Conservation (phyloP, 2,113 vertebrate species). For the Ivindomyrus marchei region DNA sequence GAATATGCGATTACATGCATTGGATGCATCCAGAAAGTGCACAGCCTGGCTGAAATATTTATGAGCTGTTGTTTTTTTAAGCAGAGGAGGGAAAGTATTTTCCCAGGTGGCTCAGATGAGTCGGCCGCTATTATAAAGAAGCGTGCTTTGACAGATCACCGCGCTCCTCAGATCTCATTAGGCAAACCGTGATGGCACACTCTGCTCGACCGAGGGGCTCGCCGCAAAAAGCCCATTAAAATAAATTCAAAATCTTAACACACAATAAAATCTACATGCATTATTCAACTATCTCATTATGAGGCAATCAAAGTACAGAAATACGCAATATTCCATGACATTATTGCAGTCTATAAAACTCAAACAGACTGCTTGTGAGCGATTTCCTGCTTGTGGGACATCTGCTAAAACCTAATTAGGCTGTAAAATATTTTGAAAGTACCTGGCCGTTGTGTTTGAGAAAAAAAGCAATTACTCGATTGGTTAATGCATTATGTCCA, state of each 20-base stretch:
- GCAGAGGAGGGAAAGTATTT: not conserved
- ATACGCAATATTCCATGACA: conserved; percentile 22
- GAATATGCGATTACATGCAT: not conserved
- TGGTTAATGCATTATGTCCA: not conserved
- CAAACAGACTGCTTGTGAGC: not conserved
- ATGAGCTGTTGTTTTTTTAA: conserved; percentile 6
- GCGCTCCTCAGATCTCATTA: not conserved
- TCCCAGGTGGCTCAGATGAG: not conserved
- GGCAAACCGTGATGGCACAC: not conserved
- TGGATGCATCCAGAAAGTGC: not conserved
- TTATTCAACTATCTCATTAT: conserved; percentile 38
- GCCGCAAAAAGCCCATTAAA: conserved; percentile 19
- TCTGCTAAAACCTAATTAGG: conserved; percentile 1
- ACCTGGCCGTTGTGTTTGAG: not conserved
- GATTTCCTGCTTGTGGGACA: conserved; percentile 6
- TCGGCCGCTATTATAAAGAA: not conserved
- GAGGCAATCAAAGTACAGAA: conserved; percentile 26
- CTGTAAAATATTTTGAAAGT: conserved; percentile 9
- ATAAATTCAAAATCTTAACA: conserved; percentile 29
- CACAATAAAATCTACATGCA: conserved; percentile 33
- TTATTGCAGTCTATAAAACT: conserved; percentile 21
- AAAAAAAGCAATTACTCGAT: conserved; percentile 4
- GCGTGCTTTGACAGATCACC: not conserved
- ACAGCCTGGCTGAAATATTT: conserved; percentile 11
- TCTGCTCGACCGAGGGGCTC: not conserved